Percentiles rank a stretch among this genome's conserved stretches.
Conservation (phyloP, 2,888 invertebrate species). For the Xestoiulus laeticollis region DNA sequence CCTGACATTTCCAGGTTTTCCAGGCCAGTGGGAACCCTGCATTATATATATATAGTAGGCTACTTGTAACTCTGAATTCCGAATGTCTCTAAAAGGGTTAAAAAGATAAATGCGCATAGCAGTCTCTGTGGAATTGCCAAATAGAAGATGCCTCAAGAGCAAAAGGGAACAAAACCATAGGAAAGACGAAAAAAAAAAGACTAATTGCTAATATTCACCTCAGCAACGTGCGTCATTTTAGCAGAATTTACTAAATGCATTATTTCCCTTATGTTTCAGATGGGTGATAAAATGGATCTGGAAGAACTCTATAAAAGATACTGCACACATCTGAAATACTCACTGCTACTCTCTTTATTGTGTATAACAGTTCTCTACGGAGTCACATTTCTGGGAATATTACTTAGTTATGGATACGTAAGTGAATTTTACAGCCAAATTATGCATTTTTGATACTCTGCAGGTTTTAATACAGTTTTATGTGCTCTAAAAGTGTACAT, state of each 20-base stretch:
- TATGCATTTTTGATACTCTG: background rate
- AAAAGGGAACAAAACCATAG: background rate
- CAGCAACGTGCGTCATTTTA: background rate
- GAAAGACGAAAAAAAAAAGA: background rate
- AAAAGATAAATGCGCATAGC: background rate
- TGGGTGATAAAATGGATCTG: conserved; percentile 53
- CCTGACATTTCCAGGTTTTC: no score
- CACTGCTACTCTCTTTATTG: conserved; percentile 52
- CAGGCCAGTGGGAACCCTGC: no score
- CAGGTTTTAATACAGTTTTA: background rate
- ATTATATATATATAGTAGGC: no score
- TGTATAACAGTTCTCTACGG: conserved; percentile 52
- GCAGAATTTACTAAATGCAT: background rate
- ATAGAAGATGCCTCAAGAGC: background rate
- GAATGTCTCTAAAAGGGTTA: background rate
- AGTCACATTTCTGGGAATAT: conserved; percentile 52
- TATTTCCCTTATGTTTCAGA: conserved; percentile 41
- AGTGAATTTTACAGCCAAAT: conserved; percentile 42
- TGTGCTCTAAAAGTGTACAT: background rate
- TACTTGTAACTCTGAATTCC: background rate
- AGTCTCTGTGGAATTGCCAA: background rate
- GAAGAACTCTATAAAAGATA: conserved; percentile 54
- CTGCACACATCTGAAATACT: conserved; percentile 55
- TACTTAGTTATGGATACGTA: conserved; percentile 53
- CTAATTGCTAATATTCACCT: background rate